Evolutionary conservation across 2,888 invertebrate genomes (phyloP), one percentile per base, ranked within the genome.

Genomic region (Agrypnus murinus): DNA sequence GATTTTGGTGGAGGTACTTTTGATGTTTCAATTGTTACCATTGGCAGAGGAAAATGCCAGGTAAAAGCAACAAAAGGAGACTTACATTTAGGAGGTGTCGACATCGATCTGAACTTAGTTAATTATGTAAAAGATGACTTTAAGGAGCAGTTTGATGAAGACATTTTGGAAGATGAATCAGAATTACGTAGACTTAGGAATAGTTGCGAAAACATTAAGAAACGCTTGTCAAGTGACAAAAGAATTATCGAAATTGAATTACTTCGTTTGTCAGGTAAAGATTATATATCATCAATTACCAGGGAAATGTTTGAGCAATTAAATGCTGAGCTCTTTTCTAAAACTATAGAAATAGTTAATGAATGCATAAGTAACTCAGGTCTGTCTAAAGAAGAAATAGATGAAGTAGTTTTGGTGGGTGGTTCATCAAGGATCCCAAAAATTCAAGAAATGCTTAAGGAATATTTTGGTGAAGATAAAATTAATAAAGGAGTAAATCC

Each of bases 1-100:
- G 80, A 80, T 68, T 74, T 79, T n/a, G 80, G 79, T 10, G 79
- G 79, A 6, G 79, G 79, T 14, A 80, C 80, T 3, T 78, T 79
- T 46, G 79, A 80, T 43, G 77, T 80, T 1, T 77, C 79, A 5
- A 74, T 80, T 48, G 53, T 78, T 3, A 66, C 70, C 12, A 38
- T 74, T 10, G 64, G 60, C 2, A 48, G 69, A n/a, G 70, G 53
- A 1, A 48, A 71, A 12, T 69, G 75, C 36, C 62, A 70, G 14
- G 77, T 79, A 5, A 65, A 74, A 62, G 72, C 72, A 17, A 74
- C 78, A 12, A 75, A 75, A 53, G 81, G 81, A 0, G 77, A 80
- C 55, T 70, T 75, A 4, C 74, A 77, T 69, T 71, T 81, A 31
- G 81, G 81, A 6, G 81, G 81, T 1, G 69, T 75, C 43, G 80